Evolutionary conservation across 1,140 invertebrate species (phyloP), one percentile per base, ranked within the genome.

Genomic region (Tetranychus cinnabarinus): DNA sequence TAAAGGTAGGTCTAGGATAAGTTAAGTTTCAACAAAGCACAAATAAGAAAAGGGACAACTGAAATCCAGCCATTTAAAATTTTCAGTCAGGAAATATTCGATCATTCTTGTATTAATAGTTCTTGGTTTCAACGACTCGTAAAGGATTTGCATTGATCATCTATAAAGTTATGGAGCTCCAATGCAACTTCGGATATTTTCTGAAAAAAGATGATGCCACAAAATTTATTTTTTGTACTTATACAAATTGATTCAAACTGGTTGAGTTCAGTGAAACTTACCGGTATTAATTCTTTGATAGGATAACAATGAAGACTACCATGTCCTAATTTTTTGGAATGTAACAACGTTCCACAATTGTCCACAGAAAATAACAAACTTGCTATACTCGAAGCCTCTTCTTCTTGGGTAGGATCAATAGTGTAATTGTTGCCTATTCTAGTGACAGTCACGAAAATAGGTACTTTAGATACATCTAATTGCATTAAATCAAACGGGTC

Each of bases 321-420:
- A 50, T 78, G 77, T 35, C 85, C 85, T 64, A 79, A 79, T 74
- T 88, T 84, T 47, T 81, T 76, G 46, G 84, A 74, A 45, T 82
- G 80, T 46, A 81, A 82, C 52, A 88, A 76, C 69, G 78, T 75
- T 45, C 80, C 74, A 66, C 69, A 75, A 37, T 80, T 78, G 47
- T 82, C 82, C 2, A 91, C 78, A 13, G 85, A 84, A 46, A 92
- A 77, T 15, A 90, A 79, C 34, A 91, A 68, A 66, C 82, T 83
- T 39, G 82, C 82, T 31, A 81, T 77, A 70, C 84, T 83, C 71
- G 89, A 92, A 33, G 80, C 80, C 75, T 93, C 89, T 74, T 97
- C 91, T 72, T 92, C 88, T 13, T 80, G 79, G 56, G 83, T 86
- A 13, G 89, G 86, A 77, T 97, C 91, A 1, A 93, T 85, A 1